Evolutionary conservation across 2,113 vertebrate species (phyloP).

Genomic region (Patagioenas fasciata): DNA sequence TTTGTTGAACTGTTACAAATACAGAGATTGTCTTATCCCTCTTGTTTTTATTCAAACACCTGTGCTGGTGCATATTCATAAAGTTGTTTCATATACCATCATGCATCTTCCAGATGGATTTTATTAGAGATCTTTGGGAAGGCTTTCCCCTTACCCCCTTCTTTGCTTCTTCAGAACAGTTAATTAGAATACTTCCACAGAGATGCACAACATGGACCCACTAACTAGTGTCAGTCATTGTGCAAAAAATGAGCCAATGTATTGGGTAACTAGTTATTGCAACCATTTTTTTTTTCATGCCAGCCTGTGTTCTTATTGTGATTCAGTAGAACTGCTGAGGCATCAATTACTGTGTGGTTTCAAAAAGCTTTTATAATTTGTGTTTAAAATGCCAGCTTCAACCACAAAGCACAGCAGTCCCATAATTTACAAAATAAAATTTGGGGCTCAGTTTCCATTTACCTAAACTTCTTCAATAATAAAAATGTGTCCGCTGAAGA

Average conservation of each 20-base stretch:
- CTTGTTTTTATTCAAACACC: conserved; percentile 52
- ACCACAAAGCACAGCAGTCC: conserved; percentile 66
- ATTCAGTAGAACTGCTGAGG: conserved; percentile 72
- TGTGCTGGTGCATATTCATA: conserved; percentile 42
- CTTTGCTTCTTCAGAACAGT: neutral
- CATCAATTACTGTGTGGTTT: conserved; percentile 71
- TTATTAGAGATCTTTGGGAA: conserved; percentile 47
- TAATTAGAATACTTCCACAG: conserved; percentile 67
- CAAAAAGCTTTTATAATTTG: conserved; percentile 73
- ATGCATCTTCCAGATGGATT: conserved; percentile 22
- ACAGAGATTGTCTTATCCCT: conserved; percentile 3
- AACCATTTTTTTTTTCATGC: neutral
- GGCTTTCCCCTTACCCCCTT: neutral
- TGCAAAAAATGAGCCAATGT: neutral
- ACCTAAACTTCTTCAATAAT: conserved; percentile 76
- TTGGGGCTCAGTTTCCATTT: conserved; percentile 78
- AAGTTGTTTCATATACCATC: conserved; percentile 14
- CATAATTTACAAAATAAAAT: conserved; percentile 73
- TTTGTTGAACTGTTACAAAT: conserved; percentile 1
- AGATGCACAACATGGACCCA: conserved; percentile 41
- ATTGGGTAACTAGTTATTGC: conserved; percentile 21
- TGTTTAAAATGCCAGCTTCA: conserved; percentile 69
- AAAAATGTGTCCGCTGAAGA: conserved; percentile 73
- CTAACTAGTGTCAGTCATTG: conserved; percentile 54
- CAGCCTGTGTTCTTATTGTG: conserved; percentile 49